A percentile compares a stretch with the other conserved stretches of the same genome.
phyloP scores from a whole-genome alignment of 1,140 invertebrate genomes.

The Drosophila tropicalis region DNA sequence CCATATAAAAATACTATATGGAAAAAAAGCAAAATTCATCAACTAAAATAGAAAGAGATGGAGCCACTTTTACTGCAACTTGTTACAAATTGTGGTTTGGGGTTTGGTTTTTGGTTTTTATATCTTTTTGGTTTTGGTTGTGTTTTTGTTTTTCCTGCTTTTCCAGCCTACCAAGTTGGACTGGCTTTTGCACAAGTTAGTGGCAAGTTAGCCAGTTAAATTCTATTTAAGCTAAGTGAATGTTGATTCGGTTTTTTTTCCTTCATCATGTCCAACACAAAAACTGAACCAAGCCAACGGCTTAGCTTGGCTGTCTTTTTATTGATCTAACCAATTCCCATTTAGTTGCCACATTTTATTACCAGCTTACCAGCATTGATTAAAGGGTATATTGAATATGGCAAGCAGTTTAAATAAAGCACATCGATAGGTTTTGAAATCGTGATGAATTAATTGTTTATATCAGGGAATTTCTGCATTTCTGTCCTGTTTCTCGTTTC shows the following conservation, averaged over 20 bases:
- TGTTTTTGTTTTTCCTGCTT: slow-evolving; percentile 29
- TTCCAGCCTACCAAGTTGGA: slow-evolving; percentile 35
- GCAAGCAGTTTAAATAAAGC: too few relatives aligned
- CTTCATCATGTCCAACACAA: slow-evolving; percentile 54
- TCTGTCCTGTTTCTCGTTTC: too few relatives aligned
- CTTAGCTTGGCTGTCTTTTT: slow-evolving; percentile 28
- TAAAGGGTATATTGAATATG: too few relatives aligned
- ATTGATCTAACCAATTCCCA: slow-evolving; percentile 10
- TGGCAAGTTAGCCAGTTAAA: slow-evolving; percentile 30
- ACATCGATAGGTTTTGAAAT: too few relatives aligned
- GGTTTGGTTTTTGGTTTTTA: slow-evolving; percentile 22
- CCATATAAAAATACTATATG: slow-evolving; percentile 8
- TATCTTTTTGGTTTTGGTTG: slow-evolving; percentile 4
- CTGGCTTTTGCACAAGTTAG: slow-evolving; percentile 42
- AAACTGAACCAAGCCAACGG: slow-evolving; percentile 45
- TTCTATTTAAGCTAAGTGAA: slow-evolving; percentile 78
- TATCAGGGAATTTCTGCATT: too few relatives aligned
- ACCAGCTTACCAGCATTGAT: background rate
- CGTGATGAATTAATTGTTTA: too few relatives aligned
- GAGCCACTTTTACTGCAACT: slow-evolving; percentile 59
- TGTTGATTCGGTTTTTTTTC: slow-evolving; percentile 63
- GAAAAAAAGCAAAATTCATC: slow-evolving; percentile 31
- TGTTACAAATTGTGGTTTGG: slow-evolving; percentile 55
- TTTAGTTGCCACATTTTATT: slow-evolving; percentile 15
- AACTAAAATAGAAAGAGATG: slow-evolving; percentile 24